A percentile compares a stretch with the other conserved stretches of the same genome.
Evolutionary conservation across 2,888 invertebrate genomes (phyloP).

Genomic region (Ochropacha duplaris): DNA sequence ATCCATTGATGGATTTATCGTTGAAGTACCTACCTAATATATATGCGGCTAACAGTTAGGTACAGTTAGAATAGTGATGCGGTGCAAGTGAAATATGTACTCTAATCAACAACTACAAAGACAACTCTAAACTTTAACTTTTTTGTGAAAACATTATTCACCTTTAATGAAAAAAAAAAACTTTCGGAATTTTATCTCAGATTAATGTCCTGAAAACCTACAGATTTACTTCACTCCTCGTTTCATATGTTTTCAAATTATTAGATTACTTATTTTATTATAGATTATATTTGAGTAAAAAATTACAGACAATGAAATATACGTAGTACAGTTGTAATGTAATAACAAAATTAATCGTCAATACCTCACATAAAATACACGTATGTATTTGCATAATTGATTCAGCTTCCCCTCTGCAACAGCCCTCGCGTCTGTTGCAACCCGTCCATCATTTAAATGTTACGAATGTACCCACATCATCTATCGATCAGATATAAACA

Average conservation of each 20-base stretch:
- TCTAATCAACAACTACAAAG: no score
- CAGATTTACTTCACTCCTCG: no score
- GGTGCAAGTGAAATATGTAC: not conserved
- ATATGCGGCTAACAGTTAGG: constrained; percentile 8
- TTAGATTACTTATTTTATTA: no score
- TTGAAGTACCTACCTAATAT: constrained; percentile 1
- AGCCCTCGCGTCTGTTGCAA: constrained; percentile 4
- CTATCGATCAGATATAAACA: not conserved
- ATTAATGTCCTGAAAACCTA: no score
- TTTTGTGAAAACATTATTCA: no score
- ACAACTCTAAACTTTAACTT: no score
- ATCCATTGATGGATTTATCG: constrained; percentile 5
- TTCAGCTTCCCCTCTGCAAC: not conserved
- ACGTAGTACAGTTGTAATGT: constrained; percentile 1
- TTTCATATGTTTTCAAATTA: no score
- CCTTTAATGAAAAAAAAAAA: no score
- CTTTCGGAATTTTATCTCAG: no score
- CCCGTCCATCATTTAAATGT: constrained; percentile 1
- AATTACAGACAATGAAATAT: not conserved
- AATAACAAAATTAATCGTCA: not conserved
- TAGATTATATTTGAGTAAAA: not conserved
- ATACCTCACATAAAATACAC: not conserved
- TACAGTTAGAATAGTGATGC: constrained; percentile 41
- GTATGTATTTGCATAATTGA: constrained; percentile 4
- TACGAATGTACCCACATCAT: not conserved